Conservation (phyloP, 1,140 invertebrate species). For the Elymnias hypermnestra region DNA sequence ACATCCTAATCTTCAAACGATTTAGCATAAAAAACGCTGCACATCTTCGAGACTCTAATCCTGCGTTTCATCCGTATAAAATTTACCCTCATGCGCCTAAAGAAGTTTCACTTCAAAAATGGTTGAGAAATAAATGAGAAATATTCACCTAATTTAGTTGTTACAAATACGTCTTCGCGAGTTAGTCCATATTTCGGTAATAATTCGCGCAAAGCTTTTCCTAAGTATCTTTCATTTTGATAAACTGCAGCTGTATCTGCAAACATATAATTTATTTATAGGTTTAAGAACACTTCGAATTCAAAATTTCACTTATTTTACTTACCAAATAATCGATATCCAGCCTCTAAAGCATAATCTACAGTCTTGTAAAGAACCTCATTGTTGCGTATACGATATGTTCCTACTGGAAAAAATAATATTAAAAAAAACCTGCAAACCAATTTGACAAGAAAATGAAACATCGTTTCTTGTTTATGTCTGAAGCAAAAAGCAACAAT, state of each 20-base stretch:
- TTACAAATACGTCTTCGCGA: slow-evolving; percentile 87
- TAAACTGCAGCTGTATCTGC: slow-evolving; percentile 87
- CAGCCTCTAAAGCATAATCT: slow-evolving; percentile 67
- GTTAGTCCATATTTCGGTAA: slow-evolving; percentile 80
- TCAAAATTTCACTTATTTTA: background rate
- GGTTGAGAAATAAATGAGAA: too few species aligned
- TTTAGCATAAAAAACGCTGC: too few species aligned
- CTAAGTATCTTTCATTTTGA: slow-evolving; percentile 84
- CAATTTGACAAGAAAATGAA: too few species aligned
- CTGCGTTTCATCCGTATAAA: too few species aligned
- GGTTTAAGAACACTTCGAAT: background rate
- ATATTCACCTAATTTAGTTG: slow-evolving; percentile 86
- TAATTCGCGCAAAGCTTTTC: slow-evolving; percentile 77
- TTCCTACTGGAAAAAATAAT: slow-evolving; percentile 40
- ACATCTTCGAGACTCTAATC: too few species aligned
- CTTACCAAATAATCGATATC: slow-evolving; percentile 79
- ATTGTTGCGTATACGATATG: slow-evolving; percentile 32
- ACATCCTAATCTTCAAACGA: too few species aligned
- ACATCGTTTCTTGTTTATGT: too few species aligned
- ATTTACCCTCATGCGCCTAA: too few species aligned
- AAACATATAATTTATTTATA: background rate
- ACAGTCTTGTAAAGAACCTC: slow-evolving; percentile 30
- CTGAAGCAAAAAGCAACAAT: too few species aligned
- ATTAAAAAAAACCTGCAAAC: background rate
- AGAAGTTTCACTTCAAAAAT: too few species aligned